Evolutionary conservation across 2,888 invertebrate species (phyloP).

Genomic region (Trissoscelio sp.): DNA sequence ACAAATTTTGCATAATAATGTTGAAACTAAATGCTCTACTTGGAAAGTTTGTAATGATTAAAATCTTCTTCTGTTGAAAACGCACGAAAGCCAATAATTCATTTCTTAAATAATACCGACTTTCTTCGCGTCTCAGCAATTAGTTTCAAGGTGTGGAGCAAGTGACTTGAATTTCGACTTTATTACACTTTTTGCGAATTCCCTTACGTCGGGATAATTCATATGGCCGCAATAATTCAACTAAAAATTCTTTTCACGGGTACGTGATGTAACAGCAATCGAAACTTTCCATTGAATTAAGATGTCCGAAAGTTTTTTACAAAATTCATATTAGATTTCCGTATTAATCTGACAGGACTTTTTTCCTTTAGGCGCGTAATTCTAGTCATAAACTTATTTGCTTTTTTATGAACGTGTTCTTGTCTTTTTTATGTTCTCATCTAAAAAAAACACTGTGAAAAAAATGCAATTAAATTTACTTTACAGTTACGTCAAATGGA

Average conservation of each 20-base stretch:
- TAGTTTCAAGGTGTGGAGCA: conserved; percentile 6
- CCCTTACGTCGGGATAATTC: background rate
- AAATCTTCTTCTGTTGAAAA: background rate
- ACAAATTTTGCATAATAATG: too few relatives aligned
- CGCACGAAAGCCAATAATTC: background rate
- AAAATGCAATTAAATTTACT: too few relatives aligned
- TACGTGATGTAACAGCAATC: background rate
- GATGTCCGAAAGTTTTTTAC: background rate
- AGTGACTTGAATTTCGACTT: conserved; percentile 1
- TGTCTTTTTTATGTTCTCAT: too few relatives aligned
- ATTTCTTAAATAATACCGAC: background rate
- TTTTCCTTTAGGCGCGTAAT: too few relatives aligned
- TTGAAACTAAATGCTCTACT: too few relatives aligned
- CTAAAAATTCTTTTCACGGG: background rate
- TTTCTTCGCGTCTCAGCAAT: background rate
- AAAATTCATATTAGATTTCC: background rate
- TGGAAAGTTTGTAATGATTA: background rate
- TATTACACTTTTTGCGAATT: conserved; percentile 3
- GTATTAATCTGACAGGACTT: background rate
- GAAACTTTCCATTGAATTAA: background rate
- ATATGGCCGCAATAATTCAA: background rate
- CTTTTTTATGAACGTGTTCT: too few relatives aligned
- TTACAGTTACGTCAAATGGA: too few relatives aligned
- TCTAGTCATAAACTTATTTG: too few relatives aligned
- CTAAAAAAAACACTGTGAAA: too few relatives aligned